These are phyloP conservation scores for Sphecodes monilicornis DNA, from an alignment of 2,888 invertebrate species.

Conservation along the genomic window DNA sequence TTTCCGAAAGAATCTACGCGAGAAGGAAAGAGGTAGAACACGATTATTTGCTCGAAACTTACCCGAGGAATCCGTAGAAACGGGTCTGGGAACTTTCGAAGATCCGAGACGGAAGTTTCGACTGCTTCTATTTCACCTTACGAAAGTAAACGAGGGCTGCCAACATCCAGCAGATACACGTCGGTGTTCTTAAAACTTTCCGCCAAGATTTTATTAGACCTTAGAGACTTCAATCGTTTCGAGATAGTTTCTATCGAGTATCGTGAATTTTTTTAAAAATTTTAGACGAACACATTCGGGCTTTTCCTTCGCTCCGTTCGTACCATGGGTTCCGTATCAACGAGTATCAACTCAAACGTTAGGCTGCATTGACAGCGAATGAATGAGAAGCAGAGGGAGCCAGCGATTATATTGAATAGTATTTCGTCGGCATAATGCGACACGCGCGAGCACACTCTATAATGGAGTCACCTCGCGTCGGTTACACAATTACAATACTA, in stretches of 20 bases:
- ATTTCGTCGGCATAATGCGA: conserved; percentile 73
- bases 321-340: conserved; percentile 62
- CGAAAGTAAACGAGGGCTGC: background rate
- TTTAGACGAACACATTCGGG: too few species aligned
- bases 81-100: background rate
- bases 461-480: conserved; percentile 83
- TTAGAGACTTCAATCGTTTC: background rate
- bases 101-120: background rate
- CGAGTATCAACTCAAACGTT: conserved; percentile 76
- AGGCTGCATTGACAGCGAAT: conserved; percentile 61
- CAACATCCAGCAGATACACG: background rate
- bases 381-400: conserved; percentile 40
- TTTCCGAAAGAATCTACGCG: conserved; percentile 17
- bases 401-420: conserved; percentile 66
- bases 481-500: conserved; percentile 84
- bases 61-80: background rate
- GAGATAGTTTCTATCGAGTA: background rate
- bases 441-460: conserved; percentile 74
- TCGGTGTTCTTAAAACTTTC: background rate
- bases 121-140: background rate
- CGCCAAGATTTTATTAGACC: background rate
- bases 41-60: background rate
- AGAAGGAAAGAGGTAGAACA: background rate
- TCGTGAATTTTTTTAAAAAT: background rate
- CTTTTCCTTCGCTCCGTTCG: conserved; percentile 31